Conservation (phyloP, 1,140 invertebrate species). For the Helicorthomorpha holstii region DNA sequence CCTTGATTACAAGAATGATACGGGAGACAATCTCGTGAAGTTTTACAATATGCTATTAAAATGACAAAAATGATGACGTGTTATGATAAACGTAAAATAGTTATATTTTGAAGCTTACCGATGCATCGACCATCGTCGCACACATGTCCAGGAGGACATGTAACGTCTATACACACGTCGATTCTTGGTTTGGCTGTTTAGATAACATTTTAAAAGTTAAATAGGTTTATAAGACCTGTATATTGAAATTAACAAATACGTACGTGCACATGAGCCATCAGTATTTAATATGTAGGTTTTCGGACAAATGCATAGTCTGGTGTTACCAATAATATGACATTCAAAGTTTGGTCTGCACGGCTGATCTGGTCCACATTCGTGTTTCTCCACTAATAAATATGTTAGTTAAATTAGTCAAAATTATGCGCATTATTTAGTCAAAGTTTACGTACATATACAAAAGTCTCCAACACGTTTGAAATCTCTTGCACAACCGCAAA, state of each 20-base stretch:
- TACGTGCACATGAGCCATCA: constrained; percentile 11
- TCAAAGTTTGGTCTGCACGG: constrained; percentile 14
- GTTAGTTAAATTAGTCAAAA: constrained; percentile 8
- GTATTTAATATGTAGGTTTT: constrained; percentile 11
- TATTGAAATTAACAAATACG: constrained; percentile 12
- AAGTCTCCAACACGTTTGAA: not conserved
- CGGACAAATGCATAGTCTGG: constrained; percentile 11
- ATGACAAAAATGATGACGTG: not conserved
- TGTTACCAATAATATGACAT: constrained; percentile 12
- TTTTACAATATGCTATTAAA: not conserved
- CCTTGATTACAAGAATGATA: not conserved
- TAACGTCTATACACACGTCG: constrained; percentile 13
- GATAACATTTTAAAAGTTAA: not conserved
- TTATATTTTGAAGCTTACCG: constrained; percentile 6
- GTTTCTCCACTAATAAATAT: constrained; percentile 8
- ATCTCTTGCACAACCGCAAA: not conserved
- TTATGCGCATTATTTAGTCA: constrained; percentile 10
- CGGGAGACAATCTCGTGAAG: not conserved
- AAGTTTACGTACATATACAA: not conserved
- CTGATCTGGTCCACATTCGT: constrained; percentile 18
- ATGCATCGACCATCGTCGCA: constrained; percentile 15
- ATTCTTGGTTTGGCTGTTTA: constrained; percentile 8
- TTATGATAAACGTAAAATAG: not conserved
- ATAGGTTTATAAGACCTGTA: constrained; percentile 1
- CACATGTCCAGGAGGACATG: constrained; percentile 13